These are phyloP conservation scores for Pseudoatta argentina DNA, from an alignment of 1,140 invertebrate species.

Conservation along the genomic window DNA sequence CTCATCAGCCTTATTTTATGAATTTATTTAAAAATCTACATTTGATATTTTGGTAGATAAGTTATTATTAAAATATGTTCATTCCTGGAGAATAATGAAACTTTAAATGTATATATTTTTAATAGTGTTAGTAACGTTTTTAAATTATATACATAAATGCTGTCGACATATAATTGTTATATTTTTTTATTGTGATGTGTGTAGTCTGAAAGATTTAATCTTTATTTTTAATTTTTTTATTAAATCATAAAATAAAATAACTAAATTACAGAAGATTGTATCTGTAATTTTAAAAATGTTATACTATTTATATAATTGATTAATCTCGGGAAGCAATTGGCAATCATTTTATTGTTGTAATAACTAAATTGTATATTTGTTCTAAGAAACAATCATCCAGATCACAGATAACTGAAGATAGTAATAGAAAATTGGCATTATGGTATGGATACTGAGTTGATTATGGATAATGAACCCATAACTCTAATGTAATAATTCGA, in stretches of 20 bases:
- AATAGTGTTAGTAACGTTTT: not conserved
- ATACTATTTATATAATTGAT: slow-evolving; percentile 13
- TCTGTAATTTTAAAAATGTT: not conserved
- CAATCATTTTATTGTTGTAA: slow-evolving; percentile 48
- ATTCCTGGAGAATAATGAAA: not conserved
- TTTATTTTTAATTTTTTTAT: slow-evolving; percentile 10
- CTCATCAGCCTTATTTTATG: slow-evolving; percentile 17
- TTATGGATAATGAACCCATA: slow-evolving; percentile 56
- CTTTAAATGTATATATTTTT: not conserved
- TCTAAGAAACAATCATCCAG: slow-evolving; percentile 60
- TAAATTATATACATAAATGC: slow-evolving; percentile 25
- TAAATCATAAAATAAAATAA: slow-evolving; percentile 12
- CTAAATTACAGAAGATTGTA: slow-evolving; percentile 16
- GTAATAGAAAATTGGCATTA: slow-evolving; percentile 72
- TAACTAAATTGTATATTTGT: slow-evolving; percentile 58
- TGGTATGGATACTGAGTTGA: slow-evolving; percentile 58
- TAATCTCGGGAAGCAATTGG: slow-evolving; percentile 28
- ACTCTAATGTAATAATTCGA: slow-evolving; percentile 88
- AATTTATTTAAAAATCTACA: slow-evolving; percentile 34
- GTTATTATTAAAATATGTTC: slow-evolving; percentile 19
- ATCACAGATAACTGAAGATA: slow-evolving; percentile 71
- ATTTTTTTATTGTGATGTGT: not conserved
- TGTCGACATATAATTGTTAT: not conserved
- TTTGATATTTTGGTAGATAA: slow-evolving; percentile 6
- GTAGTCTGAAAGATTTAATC: slow-evolving; percentile 5